Base-by-base conservation (phyloP, 2,797 vertebrate species). In the Glossophaga mutica region DNA sequence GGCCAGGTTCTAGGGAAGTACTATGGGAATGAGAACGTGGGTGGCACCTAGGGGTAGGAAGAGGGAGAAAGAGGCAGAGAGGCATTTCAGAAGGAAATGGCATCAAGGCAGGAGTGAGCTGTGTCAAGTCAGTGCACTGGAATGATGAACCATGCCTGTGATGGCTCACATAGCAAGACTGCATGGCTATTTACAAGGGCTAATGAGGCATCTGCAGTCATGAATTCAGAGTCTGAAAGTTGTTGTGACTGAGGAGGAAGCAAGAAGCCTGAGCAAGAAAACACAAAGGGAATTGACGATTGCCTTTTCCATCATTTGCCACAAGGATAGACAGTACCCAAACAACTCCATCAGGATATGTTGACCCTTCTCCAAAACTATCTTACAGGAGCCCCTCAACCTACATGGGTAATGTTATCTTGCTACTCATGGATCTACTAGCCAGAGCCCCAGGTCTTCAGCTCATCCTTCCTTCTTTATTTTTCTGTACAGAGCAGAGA, bases 121-220 rank as follows among this genome's bases (percentile, higher is more conserved):
- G 59, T 87, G 92, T 95, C 95, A 93, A 73, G 77, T 32, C n/a
- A 18, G 88, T 44, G n/a, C 70, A 18, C 87, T 29, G 50, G 32
- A 46, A 90, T 70, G 95, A 94, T 57, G 89, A 82, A 93, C 97
- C 93, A 79, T 8, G 70, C 46, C 94, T 83, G 57, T 0, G 48
- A 77, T 52, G 85, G 96, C 95, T 96, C 96, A 42, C 87, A 2
- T 68, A 90, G 94, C 90, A 92, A 97, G 92, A 91, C 62, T 50
- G 6, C 71, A 15, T 77, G 0, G 0, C 96, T 84, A 78, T 65
- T 86, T 73, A 76, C 84, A 94, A 83, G 94, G 78, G 50, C 97
- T 97, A 96, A 94, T 97, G 96, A 96, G 90, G 96, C 97, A 87
- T 96, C 95, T 50, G 48, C 87, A 88, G 86, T 37, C 82, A 55